These are phyloP conservation scores for Paramuricea clavata DNA, from an alignment of 92 coral and sea anemone genomes.

Conservation along the genomic window DNA sequence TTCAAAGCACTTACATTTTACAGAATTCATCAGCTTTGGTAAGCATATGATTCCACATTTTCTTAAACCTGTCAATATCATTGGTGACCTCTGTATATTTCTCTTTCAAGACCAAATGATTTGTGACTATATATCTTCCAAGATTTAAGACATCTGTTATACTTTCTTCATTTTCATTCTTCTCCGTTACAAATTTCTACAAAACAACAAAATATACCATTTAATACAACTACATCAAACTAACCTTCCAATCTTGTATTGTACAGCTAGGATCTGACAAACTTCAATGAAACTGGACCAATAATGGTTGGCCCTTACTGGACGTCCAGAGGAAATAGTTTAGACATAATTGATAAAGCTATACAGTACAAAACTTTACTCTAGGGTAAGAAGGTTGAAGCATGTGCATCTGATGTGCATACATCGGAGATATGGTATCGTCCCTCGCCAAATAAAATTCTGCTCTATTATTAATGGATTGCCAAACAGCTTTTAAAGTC, in stretches of 20 bases:
- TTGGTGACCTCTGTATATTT: slow-evolving; percentile 19
- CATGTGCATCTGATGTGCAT: no score
- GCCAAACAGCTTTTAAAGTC: not conserved
- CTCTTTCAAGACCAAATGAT: slow-evolving; percentile 36
- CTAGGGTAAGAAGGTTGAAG: no score
- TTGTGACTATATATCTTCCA: slow-evolving; percentile 43
- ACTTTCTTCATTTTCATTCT: slow-evolving; percentile 40
- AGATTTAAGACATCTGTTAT: slow-evolving; percentile 45
- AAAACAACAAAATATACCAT: not conserved
- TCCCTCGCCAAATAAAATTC: not conserved
- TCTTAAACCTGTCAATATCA: slow-evolving; percentile 33
- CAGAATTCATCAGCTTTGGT: slow-evolving; percentile 40
- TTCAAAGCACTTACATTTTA: slow-evolving; percentile 24
- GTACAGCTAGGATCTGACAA: no score
- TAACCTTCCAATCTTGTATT: no score
- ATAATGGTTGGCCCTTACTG: no score
- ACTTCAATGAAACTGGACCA: no score
- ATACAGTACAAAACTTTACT: no score
- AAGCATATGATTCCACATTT: slow-evolving; percentile 40
- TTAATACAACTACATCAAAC: not conserved
- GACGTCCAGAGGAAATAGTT: no score
- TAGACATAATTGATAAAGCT: no score
- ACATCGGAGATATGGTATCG: no score
- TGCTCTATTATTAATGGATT: not conserved
- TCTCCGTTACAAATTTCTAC: slow-evolving; percentile 48